Conservation (phyloP, 92 coral and sea anemone genomes). For the Ricordea florida region DNA sequence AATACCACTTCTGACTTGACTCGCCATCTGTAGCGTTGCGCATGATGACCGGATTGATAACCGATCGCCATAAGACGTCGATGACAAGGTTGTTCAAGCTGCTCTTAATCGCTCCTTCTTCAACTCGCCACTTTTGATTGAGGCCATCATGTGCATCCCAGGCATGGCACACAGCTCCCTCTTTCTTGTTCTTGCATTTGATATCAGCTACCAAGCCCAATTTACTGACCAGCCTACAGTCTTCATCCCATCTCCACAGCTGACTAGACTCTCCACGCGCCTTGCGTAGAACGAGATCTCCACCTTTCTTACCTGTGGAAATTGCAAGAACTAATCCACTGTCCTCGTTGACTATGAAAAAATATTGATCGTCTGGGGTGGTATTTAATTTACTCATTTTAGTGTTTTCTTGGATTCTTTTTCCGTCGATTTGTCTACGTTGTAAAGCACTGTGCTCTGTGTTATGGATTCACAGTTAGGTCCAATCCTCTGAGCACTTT, state of each 20-base stretch:
- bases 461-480: too few relatives aligned
- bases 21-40: not conserved
- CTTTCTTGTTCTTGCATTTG: not conserved
- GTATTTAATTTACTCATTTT: too few relatives aligned
- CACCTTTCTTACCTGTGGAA: not conserved
- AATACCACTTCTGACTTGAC: not conserved
- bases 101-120: not conserved
- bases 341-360: not conserved
- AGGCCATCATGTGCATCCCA: not conserved
- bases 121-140: conserved; percentile 12
- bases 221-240: conserved; percentile 15
- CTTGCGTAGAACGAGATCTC: not conserved
- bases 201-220: conserved; percentile 19
- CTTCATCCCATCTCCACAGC: conserved; percentile 15
- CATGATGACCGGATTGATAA: not conserved
- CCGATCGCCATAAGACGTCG: not conserved
- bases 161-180: not conserved
- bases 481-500: too few relatives aligned
- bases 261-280: not conserved
- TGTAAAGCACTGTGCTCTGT: too few relatives aligned
- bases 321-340: not conserved
- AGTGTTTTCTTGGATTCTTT: too few relatives aligned
- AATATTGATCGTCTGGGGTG: not conserved
- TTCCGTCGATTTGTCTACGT: too few relatives aligned
- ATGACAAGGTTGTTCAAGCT: not conserved